Evolutionary conservation across 2,888 invertebrate genomes (phyloP).

Genomic region (Acanthoscelides obtectus): DNA sequence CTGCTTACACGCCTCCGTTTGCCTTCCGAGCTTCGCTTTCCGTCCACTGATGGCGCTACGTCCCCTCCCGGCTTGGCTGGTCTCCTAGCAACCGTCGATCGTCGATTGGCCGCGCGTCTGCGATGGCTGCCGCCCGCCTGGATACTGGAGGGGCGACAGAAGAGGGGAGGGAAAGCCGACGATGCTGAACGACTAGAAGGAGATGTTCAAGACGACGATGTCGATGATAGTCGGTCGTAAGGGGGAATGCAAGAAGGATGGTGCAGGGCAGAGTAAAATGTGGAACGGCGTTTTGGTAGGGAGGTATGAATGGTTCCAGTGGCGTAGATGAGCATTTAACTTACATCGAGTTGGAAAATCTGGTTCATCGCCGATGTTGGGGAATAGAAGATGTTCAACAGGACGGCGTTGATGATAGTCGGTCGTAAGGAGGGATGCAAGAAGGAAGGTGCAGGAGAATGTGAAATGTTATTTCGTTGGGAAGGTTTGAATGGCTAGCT

Average conservation of each 20-base stretch:
- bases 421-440: conserved; percentile 3
- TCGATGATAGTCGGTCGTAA: conserved; percentile 4
- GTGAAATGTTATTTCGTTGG: not conserved
- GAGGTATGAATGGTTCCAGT: not conserved
- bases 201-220: not conserved
- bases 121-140: conserved; percentile 45
- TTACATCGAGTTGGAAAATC: too few relatives aligned
- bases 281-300: not conserved
- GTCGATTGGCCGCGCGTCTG: conserved; percentile 47
- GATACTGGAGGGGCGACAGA: conserved; percentile 16
- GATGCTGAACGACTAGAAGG: not conserved
- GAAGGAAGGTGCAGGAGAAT: not conserved
- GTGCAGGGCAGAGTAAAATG: not conserved
- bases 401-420: not conserved
- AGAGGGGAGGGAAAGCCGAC: conserved; percentile 14
- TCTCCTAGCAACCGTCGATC: not conserved
- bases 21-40: not conserved
- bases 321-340: not conserved
- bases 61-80: not conserved
- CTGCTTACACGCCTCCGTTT: not conserved
- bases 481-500: not conserved
- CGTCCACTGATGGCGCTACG: not conserved
- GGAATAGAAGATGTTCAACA: not conserved
- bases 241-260: conserved; percentile 1
- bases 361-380: too few relatives aligned